Percentiles rank a stretch among this genome's conserved stretches.
phyloP scores from a whole-genome alignment of 2,888 invertebrate genomes.

The Campoplex nolae region DNA sequence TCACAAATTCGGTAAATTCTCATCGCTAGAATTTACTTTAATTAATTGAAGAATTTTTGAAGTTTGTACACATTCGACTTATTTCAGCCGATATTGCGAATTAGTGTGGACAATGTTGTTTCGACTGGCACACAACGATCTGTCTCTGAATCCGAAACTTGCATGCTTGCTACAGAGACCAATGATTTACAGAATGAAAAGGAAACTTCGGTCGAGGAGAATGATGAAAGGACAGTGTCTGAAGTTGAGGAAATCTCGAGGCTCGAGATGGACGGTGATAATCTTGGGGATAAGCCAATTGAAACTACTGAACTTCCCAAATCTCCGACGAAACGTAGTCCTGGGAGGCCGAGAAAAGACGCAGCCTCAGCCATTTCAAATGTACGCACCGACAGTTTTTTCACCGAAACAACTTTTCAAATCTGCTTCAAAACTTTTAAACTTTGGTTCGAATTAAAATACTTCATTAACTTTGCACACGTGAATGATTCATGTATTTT shows the following conservation, averaged over 20 bases:
- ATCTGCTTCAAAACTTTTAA: too few relatives aligned
- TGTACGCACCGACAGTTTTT: conserved; percentile 27
- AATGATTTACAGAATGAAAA: background rate
- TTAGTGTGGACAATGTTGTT: conserved; percentile 71
- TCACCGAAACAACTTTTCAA: background rate
- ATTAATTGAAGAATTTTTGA: background rate
- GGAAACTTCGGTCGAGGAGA: background rate
- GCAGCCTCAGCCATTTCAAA: conserved; percentile 57
- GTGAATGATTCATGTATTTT: background rate
- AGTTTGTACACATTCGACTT: background rate
- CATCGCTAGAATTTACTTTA: background rate
- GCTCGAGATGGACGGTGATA: background rate
- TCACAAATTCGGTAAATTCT: conserved; percentile 69
- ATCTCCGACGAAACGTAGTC: conserved; percentile 66
- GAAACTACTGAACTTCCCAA: conserved; percentile 10
- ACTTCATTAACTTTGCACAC: too few relatives aligned
- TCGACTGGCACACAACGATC: conserved; percentile 66
- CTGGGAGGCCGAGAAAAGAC: conserved; percentile 77
- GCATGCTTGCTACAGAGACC: conserved; percentile 48
- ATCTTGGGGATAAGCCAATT: background rate
- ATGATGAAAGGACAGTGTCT: background rate
- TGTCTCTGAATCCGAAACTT: conserved; percentile 62
- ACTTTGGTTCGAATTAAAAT: too few relatives aligned
- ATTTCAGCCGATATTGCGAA: conserved; percentile 75
- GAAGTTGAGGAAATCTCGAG: conserved; percentile 26